These are phyloP conservation scores for Diploptera punctata DNA, from an alignment of 2,888 invertebrate species.

Conservation along the genomic window DNA sequence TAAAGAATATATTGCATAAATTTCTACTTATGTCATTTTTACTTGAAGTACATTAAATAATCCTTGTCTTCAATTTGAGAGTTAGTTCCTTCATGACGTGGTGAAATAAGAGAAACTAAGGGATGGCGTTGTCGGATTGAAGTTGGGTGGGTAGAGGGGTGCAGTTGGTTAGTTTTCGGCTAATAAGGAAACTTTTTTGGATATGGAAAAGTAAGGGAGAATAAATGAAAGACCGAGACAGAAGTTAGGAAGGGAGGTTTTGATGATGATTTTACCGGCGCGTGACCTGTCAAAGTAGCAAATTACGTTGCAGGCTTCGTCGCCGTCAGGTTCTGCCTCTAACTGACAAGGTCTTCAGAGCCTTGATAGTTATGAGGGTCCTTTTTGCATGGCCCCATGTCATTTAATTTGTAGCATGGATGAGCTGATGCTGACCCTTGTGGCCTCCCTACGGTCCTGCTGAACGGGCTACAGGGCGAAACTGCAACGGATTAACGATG, in stretches of 20 bases:
- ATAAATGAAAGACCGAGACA: no score
- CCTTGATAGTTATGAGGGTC: background rate
- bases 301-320: conserved; percentile 17
- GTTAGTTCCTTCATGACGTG: background rate
- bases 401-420: background rate
- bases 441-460: background rate
- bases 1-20: no score
- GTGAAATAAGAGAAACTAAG: background rate
- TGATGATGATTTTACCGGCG: background rate
- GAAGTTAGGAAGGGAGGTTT: no score
- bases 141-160: background rate
- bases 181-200: conserved; percentile 26
- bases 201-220: background rate
- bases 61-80: no score
- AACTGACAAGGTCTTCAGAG: background rate
- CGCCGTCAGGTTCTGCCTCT: background rate
- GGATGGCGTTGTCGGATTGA: background rate
- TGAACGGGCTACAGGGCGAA: background rate
- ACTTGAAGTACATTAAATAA: no score
- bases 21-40: no score
- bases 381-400: background rate
- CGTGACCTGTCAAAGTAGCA: conserved; percentile 29
- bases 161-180: background rate
- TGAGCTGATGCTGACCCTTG: background rate
- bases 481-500: background rate